These are phyloP conservation scores for Limnodromus scolopaceus DNA, from an alignment of 2,797 vertebrate genomes.

Conservation along the genomic window DNA sequence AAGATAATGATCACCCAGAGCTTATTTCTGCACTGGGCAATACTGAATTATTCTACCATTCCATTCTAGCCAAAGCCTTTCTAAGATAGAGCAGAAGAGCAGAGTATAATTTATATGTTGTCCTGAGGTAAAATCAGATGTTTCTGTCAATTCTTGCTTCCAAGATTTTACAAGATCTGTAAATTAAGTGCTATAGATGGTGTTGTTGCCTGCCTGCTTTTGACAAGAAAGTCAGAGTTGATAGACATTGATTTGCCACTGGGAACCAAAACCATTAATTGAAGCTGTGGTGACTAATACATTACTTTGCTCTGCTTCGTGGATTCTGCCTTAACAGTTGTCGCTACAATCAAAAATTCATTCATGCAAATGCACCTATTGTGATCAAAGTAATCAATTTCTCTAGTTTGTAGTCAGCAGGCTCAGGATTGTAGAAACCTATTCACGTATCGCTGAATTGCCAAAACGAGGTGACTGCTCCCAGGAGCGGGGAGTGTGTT, in stretches of 20 bases:
- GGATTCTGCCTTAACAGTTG: constrained; percentile 29
- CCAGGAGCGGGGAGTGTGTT: neutral
- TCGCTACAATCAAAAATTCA: constrained; percentile 14
- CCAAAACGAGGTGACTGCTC: neutral
- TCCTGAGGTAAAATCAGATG: constrained; percentile 67
- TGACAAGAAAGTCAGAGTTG: constrained; percentile 62
- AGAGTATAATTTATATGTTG: constrained; percentile 65
- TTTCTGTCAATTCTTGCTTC: constrained; percentile 71
- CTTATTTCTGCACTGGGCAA: constrained; percentile 30
- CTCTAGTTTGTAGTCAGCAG: neutral
- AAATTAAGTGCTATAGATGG: constrained; percentile 68
- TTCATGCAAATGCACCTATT: constrained; percentile 58
- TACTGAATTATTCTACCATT: constrained; percentile 56
- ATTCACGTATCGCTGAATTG: rapidly evolving
- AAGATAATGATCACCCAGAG: constrained; percentile 25
- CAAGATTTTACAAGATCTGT: constrained; percentile 70
- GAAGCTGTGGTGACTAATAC: constrained; percentile 56
- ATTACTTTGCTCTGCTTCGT: constrained; percentile 8
- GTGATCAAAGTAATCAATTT: constrained; percentile 58
- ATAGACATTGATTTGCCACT: constrained; percentile 64
- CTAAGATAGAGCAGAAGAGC: constrained; percentile 23
- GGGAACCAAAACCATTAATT: constrained; percentile 70
- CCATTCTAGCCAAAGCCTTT: constrained; percentile 47
- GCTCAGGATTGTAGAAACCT: neutral
- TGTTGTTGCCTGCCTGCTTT: constrained; percentile 32